Conservation (phyloP, 2,888 invertebrate species). For the Drosophila niveifrons region DNA sequence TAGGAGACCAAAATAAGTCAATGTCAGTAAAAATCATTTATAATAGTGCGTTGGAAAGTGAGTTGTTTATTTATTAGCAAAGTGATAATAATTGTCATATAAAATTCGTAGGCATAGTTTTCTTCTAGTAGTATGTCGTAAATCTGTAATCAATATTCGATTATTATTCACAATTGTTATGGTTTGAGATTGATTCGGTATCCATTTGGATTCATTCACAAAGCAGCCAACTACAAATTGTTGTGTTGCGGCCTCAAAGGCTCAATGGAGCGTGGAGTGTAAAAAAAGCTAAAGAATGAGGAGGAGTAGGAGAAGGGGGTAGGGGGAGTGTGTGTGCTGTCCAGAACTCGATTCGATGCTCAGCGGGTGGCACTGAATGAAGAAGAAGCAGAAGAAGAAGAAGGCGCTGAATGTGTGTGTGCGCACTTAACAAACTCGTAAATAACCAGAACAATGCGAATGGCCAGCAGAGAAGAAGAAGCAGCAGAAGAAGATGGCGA, state of each 20-base stretch:
- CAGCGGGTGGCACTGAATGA: conserved; percentile 49
- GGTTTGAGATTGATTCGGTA: conserved; percentile 12
- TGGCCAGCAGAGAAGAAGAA: conserved; percentile 36
- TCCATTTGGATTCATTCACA: conserved; percentile 42
- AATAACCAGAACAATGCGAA: conserved; percentile 77
- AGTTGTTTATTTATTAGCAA: too few relatives aligned
- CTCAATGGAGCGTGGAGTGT: conserved; percentile 65
- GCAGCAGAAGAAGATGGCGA: background rate
- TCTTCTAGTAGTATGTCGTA: background rate
- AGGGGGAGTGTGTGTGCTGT: conserved; percentile 34
- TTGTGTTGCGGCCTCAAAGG: conserved; percentile 20
- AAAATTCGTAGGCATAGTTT: background rate
- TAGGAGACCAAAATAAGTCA: too few relatives aligned
- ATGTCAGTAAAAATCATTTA: too few relatives aligned
- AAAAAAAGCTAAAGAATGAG: conserved; percentile 3
- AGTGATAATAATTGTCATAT: too few relatives aligned
- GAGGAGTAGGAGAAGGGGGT: background rate
- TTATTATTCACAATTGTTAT: conserved; percentile 23
- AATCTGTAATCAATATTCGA: conserved; percentile 36
- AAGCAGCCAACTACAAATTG: conserved; percentile 46
- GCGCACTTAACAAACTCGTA: conserved; percentile 81
- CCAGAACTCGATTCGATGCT: conserved; percentile 18
- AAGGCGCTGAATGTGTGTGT: conserved; percentile 56
- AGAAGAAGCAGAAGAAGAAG: conserved; percentile 7
- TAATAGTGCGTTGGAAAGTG: too few relatives aligned